Evolutionary conservation across 2,113 vertebrate species (phyloP).

Genomic region (Silurus glanis): DNA sequence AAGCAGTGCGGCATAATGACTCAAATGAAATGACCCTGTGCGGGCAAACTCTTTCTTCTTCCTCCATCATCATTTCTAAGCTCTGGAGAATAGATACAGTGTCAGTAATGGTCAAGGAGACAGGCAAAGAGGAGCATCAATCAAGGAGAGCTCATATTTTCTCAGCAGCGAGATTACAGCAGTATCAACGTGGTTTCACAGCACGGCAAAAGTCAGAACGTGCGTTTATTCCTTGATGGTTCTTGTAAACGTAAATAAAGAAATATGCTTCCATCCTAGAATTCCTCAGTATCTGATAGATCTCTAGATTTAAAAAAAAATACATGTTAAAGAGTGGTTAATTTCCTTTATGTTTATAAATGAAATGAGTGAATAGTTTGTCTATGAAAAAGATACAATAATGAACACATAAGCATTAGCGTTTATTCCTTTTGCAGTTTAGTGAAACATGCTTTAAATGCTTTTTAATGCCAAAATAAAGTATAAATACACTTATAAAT

Average conservation of each 20-base stretch:
- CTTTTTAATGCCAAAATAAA: not conserved
- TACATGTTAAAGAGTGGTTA: not conserved
- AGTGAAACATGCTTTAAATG: not conserved
- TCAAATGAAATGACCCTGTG: not conserved
- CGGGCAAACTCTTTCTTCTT: constrained; percentile 5
- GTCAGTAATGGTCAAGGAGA: constrained; percentile 12
- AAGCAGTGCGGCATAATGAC: not conserved
- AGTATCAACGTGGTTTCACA: not conserved
- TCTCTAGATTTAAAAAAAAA: not conserved
- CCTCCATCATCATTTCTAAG: not conserved
- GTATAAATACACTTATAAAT: not conserved
- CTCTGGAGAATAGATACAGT: not conserved
- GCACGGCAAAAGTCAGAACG: not conserved
- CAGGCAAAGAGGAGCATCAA: not conserved
- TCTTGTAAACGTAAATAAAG: not conserved
- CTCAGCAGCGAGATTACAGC: not conserved
- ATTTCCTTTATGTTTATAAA: not conserved
- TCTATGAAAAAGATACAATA: not conserved
- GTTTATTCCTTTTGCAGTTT: not conserved
- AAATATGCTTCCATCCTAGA: not conserved
- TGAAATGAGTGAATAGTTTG: not conserved
- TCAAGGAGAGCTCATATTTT: not conserved
- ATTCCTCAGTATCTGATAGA: not conserved
- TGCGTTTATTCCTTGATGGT: not conserved
- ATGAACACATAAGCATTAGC: not conserved